phyloP scores from a whole-genome alignment of 2,888 invertebrate species.

The Oligia strigilis region DNA sequence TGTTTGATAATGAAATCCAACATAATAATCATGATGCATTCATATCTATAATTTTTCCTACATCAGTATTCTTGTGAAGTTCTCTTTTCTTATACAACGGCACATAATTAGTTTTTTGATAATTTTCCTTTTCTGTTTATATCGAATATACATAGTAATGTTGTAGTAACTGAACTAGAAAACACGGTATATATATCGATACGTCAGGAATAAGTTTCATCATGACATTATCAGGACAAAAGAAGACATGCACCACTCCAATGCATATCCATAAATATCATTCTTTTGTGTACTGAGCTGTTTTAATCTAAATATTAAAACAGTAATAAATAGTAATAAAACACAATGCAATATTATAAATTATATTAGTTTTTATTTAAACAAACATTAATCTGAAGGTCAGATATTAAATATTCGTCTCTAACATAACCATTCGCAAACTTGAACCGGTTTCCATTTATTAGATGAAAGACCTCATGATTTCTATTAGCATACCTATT shows the following conservation, averaged over 20 bases:
- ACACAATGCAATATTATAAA: neutral
- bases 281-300: constrained; percentile 6
- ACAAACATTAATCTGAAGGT: constrained; percentile 1
- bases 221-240: neutral
- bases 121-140: neutral
- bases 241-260: neutral
- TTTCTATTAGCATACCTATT: neutral
- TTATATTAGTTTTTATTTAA: neutral
- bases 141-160: neutral
- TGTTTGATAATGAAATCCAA: too few relatives aligned
- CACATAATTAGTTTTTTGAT: neutral
- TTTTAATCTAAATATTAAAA: neutral
- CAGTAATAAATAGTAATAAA: constrained; percentile 8
- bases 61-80: constrained; percentile 1
- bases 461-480: constrained; percentile 5
- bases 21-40: neutral
- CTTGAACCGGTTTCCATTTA: constrained; percentile 9
- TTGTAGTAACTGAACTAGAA: too few relatives aligned
- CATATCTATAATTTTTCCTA: neutral
- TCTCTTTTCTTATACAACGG: neutral
- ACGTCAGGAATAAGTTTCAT: neutral
- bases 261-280: neutral
- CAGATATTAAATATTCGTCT: neutral
- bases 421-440: neutral
- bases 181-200: neutral